These are phyloP conservation scores for Polia nebulosa DNA, from an alignment of 2,888 invertebrate genomes.

Conservation along the genomic window DNA sequence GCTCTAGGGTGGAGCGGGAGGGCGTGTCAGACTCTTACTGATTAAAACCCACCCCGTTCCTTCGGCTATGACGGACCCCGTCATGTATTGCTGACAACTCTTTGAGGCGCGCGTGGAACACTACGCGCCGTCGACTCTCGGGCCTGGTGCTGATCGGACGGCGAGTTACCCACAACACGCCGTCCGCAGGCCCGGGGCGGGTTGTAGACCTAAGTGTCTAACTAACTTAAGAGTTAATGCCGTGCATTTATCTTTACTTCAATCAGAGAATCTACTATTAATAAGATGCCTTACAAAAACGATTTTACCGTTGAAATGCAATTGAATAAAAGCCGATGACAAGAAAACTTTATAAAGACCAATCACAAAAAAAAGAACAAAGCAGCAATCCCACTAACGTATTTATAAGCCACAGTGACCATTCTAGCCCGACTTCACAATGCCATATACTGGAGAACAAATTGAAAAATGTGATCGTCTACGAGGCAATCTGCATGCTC, in stretches of 20 bases:
- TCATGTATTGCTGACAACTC: too few species aligned
- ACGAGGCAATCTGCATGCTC: slow-evolving; percentile 74
- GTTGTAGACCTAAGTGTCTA: too few species aligned
- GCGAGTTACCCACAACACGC: too few species aligned
- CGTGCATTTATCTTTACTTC: neutral
- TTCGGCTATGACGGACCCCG: too few species aligned
- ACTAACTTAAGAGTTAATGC: too few species aligned
- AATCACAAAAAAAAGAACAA: neutral
- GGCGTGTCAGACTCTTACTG: too few species aligned
- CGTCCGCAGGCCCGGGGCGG: too few species aligned
- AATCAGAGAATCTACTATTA: neutral
- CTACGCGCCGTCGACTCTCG: too few species aligned
- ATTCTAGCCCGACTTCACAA: slow-evolving; percentile 48
- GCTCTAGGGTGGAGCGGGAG: too few species aligned
- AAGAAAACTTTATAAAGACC: neutral
- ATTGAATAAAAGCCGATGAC: neutral
- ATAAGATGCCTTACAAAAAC: neutral
- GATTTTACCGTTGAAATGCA: neutral
- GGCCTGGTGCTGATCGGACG: too few species aligned
- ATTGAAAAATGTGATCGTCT: slow-evolving; percentile 78
- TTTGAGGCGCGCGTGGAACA: too few species aligned
- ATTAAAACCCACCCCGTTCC: too few species aligned
- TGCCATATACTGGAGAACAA: slow-evolving; percentile 63
- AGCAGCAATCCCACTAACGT: slow-evolving; percentile 10
- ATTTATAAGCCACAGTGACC: slow-evolving; percentile 34